A percentile compares a stretch with the other conserved stretches of the same genome.
Evolutionary conservation across 2,888 invertebrate genomes (phyloP).

Genomic region (Prionchulus punctatus): DNA sequence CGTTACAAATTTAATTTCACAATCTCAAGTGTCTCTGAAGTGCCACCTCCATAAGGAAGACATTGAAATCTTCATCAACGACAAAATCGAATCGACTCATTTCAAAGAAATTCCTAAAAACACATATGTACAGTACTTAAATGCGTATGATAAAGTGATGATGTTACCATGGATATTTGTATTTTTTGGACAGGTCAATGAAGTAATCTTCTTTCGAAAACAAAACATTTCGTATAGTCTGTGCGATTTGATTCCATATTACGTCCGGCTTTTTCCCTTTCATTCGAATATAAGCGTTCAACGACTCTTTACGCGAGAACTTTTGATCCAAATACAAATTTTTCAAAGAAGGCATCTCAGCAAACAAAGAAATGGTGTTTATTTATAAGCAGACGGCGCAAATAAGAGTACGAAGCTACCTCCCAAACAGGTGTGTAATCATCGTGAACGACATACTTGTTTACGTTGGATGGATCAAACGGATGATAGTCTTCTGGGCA

Average conservation of each 20-base stretch:
- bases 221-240: slow-evolving; percentile 52
- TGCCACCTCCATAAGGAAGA: slow-evolving; percentile 62
- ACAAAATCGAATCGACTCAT: slow-evolving; percentile 85
- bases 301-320: slow-evolving; percentile 66
- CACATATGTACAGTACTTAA: not conserved
- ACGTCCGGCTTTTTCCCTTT: slow-evolving; percentile 46
- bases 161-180: not conserved
- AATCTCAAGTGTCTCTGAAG: not conserved
- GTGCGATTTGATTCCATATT: slow-evolving; percentile 64
- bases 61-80: slow-evolving; percentile 65
- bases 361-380: not conserved
- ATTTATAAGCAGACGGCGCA: not conserved
- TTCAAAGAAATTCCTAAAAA: slow-evolving; percentile 58
- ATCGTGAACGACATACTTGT: slow-evolving; percentile 85
- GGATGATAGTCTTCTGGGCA: slow-evolving; percentile 76
- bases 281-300: slow-evolving; percentile 50
- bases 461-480: slow-evolving; percentile 56
- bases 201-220: not conserved
- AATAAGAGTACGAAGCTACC: slow-evolving; percentile 47
- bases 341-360: slow-evolving; percentile 37
- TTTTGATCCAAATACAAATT: slow-evolving; percentile 39
- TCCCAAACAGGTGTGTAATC: slow-evolving; percentile 88
- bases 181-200: not conserved
- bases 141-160: not conserved
- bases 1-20: not conserved